Evolutionary conservation across 1,140 invertebrate genomes (phyloP).

Genomic region (Pachypeltis micranthus): DNA sequence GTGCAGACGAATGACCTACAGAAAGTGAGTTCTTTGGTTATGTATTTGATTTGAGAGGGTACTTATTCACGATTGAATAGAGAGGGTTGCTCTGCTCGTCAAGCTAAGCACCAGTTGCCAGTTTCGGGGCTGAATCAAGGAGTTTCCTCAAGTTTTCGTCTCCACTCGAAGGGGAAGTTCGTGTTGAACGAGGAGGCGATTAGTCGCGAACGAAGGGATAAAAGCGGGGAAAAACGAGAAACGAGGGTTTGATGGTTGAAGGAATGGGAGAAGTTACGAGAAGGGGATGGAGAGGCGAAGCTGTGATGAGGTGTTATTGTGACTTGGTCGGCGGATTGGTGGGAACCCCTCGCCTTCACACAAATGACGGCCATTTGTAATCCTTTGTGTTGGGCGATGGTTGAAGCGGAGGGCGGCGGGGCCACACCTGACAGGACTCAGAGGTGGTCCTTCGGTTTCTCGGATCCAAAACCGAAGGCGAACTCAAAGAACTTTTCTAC

Average conservation of each 20-base stretch:
- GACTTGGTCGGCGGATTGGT: conserved; percentile 3
- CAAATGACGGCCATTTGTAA: conserved; percentile 9
- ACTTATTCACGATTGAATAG: too few species aligned
- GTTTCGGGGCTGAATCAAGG: too few species aligned
- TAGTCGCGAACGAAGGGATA: not conserved
- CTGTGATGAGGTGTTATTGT: conserved; percentile 8
- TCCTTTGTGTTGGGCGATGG: conserved; percentile 1
- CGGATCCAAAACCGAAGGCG: too few species aligned
- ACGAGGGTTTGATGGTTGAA: not conserved
- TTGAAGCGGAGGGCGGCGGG: not conserved
- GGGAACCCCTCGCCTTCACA: conserved; percentile 4
- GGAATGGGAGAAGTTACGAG: not conserved
- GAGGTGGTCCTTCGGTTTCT: not conserved
- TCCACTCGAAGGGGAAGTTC: too few species aligned
- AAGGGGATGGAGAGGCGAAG: not conserved
- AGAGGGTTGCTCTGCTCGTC: too few species aligned
- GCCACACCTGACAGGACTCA: conserved; percentile 5
- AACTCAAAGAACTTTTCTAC: too few species aligned
- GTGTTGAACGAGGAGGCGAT: not conserved
- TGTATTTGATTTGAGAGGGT: too few species aligned
- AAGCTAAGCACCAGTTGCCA: too few species aligned
- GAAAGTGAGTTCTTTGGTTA: too few species aligned
- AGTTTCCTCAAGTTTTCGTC: too few species aligned
- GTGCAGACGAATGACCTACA: too few species aligned
- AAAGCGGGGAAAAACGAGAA: not conserved